Conservation (phyloP, 2,888 invertebrate species). For the Pseudolycoriella hygida region DNA sequence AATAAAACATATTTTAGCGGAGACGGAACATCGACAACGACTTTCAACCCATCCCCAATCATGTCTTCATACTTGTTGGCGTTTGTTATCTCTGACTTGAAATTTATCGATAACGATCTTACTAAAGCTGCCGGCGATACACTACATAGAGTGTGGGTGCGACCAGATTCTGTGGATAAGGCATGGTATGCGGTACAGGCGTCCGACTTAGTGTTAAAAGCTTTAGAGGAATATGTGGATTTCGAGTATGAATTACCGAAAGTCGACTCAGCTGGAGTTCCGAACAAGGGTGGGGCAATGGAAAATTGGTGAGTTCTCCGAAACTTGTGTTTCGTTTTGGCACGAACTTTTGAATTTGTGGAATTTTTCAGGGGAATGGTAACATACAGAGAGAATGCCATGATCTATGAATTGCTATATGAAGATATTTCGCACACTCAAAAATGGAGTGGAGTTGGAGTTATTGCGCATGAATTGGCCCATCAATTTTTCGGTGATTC, state of each 20-base stretch:
- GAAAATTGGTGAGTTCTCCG: neutral
- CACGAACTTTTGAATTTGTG: too few species aligned
- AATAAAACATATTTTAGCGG: too few species aligned
- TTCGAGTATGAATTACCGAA: neutral
- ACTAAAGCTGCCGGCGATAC: too few species aligned
- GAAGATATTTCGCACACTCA: too few species aligned
- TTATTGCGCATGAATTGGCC: neutral
- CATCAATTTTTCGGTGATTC: neutral
- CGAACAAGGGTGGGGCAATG: neutral
- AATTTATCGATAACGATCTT: neutral
- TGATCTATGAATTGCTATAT: too few species aligned
- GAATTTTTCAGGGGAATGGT: too few species aligned
- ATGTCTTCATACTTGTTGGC: neutral
- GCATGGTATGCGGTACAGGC: neutral
- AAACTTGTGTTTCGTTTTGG: too few species aligned
- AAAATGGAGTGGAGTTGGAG: neutral
- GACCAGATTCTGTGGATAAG: neutral
- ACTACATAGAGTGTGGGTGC: neutral
- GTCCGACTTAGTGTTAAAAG: neutral
- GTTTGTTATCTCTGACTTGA: neutral
- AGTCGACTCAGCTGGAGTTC: neutral
- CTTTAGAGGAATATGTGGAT: neutral
- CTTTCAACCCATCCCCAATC: neutral
- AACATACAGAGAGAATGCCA: too few species aligned
- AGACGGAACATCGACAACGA: neutral